Evolutionary conservation across 2,888 invertebrate species (phyloP).

Genomic region (Perithous albicinctus): DNA sequence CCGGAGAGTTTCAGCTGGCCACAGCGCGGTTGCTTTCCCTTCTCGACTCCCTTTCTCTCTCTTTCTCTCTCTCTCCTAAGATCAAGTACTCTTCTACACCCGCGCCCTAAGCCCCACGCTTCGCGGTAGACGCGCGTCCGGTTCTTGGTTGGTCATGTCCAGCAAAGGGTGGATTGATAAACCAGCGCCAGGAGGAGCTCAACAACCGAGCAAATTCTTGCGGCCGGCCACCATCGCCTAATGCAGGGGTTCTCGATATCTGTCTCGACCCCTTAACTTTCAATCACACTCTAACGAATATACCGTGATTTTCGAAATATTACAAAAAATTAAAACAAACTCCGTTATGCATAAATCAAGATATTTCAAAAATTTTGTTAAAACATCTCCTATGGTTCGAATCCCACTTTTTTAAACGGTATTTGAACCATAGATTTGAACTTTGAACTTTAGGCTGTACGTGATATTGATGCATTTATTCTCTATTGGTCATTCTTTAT

Average conservation of each 20-base stretch:
- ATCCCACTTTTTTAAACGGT: too few relatives aligned
- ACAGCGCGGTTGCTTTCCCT: slow-evolving; percentile 74
- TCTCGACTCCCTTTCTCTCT: slow-evolving; percentile 69
- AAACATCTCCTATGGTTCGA: too few relatives aligned
- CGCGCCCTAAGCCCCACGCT: slow-evolving; percentile 62
- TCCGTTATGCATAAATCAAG: too few relatives aligned
- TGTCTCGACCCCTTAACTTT: background rate
- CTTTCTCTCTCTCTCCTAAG: slow-evolving; percentile 78
- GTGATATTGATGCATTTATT: too few relatives aligned
- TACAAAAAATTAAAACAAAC: too few relatives aligned
- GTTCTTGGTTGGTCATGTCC: slow-evolving; percentile 71
- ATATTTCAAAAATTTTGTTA: too few relatives aligned
- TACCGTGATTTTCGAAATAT: background rate
- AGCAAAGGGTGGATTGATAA: slow-evolving; percentile 81
- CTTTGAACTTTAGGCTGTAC: too few relatives aligned
- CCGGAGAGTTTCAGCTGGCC: slow-evolving; percentile 81
- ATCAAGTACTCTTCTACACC: slow-evolving; percentile 82
- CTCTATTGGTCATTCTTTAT: too few relatives aligned
- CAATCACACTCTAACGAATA: background rate
- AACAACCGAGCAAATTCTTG: slow-evolving; percentile 81
- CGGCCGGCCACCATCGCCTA: slow-evolving; percentile 75
- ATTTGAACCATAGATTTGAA: too few relatives aligned
- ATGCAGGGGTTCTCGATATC: slow-evolving; percentile 64
- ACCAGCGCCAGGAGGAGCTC: slow-evolving; percentile 75
- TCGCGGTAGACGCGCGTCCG: slow-evolving; percentile 72